Percentiles rank a stretch among this genome's conserved stretches.
These are phyloP conservation scores for Phylloscopus trochiloides DNA, from an alignment of 2,113 vertebrate genomes.

Conservation along the genomic window DNA sequence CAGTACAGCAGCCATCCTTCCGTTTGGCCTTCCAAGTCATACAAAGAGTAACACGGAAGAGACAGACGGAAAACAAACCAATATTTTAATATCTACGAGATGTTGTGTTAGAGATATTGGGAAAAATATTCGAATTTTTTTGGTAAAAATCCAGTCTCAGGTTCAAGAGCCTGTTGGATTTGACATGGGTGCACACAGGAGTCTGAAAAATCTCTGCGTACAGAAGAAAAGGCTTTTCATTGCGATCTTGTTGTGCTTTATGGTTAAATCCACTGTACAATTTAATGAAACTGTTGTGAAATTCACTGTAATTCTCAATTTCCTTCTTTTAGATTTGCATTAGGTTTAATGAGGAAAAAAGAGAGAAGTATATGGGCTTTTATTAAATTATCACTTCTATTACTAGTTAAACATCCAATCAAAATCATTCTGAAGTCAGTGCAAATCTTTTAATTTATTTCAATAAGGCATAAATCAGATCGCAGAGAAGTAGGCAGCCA, in stretches of 20 bases:
- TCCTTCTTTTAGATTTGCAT: slow-evolving; percentile 61
- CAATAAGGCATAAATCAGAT: slow-evolving; percentile 50
- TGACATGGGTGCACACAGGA: neutral
- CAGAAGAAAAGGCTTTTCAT: neutral
- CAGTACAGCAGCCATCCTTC: neutral
- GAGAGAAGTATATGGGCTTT: slow-evolving; percentile 59
- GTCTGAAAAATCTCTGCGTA: neutral
- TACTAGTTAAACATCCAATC: slow-evolving; percentile 34
- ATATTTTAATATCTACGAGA: neutral
- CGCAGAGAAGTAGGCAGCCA: slow-evolving; percentile 5
- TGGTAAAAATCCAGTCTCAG: neutral
- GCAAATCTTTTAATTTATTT: slow-evolving; percentile 56
- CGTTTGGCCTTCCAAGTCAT: neutral
- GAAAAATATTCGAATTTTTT: neutral
- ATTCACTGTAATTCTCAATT: slow-evolving; percentile 64
- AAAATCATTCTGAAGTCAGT: slow-evolving; percentile 16
- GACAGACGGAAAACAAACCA: neutral
- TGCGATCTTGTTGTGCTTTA: slow-evolving; percentile 48
- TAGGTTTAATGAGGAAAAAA: slow-evolving; percentile 62
- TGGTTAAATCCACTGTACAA: slow-evolving; percentile 25
- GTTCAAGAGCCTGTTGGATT: neutral
- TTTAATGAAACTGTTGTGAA: slow-evolving; percentile 57
- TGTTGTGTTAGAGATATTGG: neutral
- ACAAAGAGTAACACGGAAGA: neutral
- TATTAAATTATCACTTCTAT: slow-evolving; percentile 64